Evolutionary conservation across 2,113 vertebrate genomes (phyloP).

Genomic region (Cynopterus brachyotis): DNA sequence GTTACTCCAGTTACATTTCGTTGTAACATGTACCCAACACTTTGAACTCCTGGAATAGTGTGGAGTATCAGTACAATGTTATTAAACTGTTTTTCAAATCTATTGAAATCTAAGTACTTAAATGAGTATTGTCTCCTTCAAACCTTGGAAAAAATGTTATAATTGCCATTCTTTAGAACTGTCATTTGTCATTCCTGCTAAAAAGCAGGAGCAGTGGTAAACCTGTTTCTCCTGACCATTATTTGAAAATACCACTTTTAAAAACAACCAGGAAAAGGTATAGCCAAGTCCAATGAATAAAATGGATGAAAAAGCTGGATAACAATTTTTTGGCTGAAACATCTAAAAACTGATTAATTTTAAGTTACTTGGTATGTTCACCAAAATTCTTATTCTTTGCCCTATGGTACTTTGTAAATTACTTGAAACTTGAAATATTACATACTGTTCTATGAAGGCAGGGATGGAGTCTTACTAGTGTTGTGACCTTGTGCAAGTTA

Average conservation of each 20-base stretch:
- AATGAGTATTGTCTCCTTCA: background rate
- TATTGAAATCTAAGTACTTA: background rate
- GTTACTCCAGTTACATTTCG: background rate
- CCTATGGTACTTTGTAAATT: background rate
- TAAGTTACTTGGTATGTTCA: background rate
- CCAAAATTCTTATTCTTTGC: background rate
- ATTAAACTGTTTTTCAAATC: constrained; percentile 42
- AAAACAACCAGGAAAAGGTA: background rate
- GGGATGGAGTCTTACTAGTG: background rate
- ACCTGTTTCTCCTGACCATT: background rate
- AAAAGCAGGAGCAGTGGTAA: constrained; percentile 15
- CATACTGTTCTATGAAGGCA: background rate
- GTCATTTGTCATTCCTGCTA: background rate
- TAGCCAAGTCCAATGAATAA: constrained; percentile 6
- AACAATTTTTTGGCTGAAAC: background rate
- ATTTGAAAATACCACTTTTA: background rate
- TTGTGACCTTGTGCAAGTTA: background rate
- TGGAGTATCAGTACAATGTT: background rate
- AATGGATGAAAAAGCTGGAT: background rate
- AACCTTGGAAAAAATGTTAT: background rate
- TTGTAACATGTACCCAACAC: background rate
- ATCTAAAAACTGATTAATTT: background rate
- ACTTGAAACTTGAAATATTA: constrained; percentile 21
- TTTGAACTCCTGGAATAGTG: background rate
- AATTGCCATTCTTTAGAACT: background rate